Percentiles rank a stretch among this genome's conserved stretches.
phyloP scores from a whole-genome alignment of 1,140 invertebrate species.

The Penaeus chinensis region DNA sequence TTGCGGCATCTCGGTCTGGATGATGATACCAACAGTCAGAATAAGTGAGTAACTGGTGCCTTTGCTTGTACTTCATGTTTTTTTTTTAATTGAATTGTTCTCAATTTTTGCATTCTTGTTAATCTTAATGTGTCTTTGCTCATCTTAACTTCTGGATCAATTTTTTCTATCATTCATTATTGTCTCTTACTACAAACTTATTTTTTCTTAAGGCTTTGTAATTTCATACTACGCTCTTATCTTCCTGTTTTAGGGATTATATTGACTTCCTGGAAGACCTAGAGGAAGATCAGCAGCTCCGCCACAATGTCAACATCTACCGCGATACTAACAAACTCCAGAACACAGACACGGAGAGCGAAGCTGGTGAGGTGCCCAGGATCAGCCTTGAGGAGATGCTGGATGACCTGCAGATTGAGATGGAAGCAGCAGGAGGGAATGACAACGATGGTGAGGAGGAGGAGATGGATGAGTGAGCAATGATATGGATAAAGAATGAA shows the following conservation, averaged over 20 bases:
- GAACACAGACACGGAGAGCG: constrained; percentile 74
- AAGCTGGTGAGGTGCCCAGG: constrained; percentile 80
- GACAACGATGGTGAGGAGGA: constrained; percentile 12
- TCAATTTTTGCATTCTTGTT: background rate
- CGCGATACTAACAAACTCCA: constrained; percentile 75
- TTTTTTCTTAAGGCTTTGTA: background rate
- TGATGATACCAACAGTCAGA: constrained; percentile 77
- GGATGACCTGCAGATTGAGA: constrained; percentile 89
- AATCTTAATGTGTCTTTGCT: background rate
- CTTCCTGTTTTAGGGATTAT: constrained; percentile 80
- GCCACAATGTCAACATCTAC: constrained; percentile 95
- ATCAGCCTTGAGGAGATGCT: constrained; percentile 98
- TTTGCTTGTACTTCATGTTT: background rate
- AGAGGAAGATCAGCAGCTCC: constrained; percentile 90
- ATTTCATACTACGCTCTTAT: constrained; percentile 37
- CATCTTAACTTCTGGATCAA: background rate
- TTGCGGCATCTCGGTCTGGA: constrained; percentile 82
- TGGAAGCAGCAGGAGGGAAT: constrained; percentile 68
- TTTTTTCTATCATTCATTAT: background rate
- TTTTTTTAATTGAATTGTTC: background rate
- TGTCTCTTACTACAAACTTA: background rate
- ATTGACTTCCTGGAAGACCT: constrained; percentile 97
- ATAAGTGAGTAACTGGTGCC: constrained; percentile 72
- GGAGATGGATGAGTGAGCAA: constrained; percentile 27
- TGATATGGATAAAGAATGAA: no score